Conservation (phyloP, 2,797 vertebrate genomes). For the Lycodopsis pacificus region DNA sequence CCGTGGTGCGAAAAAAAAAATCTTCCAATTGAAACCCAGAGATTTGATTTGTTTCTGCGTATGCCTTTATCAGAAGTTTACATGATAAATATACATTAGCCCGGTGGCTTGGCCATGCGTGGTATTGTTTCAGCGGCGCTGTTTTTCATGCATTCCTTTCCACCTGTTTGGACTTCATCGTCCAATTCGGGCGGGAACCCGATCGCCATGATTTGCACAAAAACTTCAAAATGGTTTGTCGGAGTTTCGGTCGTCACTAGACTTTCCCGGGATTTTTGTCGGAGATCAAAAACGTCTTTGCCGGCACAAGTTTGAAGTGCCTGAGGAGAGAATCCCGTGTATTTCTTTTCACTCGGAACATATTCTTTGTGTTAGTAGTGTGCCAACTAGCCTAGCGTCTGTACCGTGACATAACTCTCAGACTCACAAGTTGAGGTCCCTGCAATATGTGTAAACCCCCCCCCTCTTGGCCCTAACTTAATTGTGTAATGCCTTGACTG, state of each 20-base stretch:
- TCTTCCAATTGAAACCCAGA: slow-evolving; percentile 80
- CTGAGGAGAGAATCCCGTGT: slow-evolving; percentile 37
- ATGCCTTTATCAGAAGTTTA: slow-evolving; percentile 86
- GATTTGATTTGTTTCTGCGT: slow-evolving; percentile 87
- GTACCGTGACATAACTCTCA: slow-evolving; percentile 42
- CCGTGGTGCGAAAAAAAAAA: slow-evolving; percentile 68
- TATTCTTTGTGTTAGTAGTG: slow-evolving; percentile 17
- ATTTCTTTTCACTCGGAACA: slow-evolving; percentile 9
- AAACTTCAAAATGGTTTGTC: slow-evolving; percentile 70
- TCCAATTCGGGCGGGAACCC: slow-evolving; percentile 60
- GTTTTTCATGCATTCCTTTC: slow-evolving; percentile 58
- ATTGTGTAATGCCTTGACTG: slow-evolving; percentile 61
- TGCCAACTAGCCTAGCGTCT: slow-evolving; percentile 1
- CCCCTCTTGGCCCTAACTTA: slow-evolving; percentile 31
- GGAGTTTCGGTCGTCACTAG: slow-evolving; percentile 45
- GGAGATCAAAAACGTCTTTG: slow-evolving; percentile 44
- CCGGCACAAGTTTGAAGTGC: slow-evolving; percentile 48
- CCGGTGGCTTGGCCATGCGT: slow-evolving; percentile 76
- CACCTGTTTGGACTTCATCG: slow-evolving; percentile 83
- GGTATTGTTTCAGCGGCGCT: slow-evolving; percentile 77
- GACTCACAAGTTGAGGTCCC: slow-evolving; percentile 44
- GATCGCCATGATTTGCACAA: slow-evolving; percentile 73
- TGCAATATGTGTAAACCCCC: slow-evolving; percentile 40
- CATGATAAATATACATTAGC: slow-evolving; percentile 85
- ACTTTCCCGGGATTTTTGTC: slow-evolving; percentile 36